Evolutionary conservation across 2,797 vertebrate species (phyloP).

Genomic region (Erethizon dorsatum): DNA sequence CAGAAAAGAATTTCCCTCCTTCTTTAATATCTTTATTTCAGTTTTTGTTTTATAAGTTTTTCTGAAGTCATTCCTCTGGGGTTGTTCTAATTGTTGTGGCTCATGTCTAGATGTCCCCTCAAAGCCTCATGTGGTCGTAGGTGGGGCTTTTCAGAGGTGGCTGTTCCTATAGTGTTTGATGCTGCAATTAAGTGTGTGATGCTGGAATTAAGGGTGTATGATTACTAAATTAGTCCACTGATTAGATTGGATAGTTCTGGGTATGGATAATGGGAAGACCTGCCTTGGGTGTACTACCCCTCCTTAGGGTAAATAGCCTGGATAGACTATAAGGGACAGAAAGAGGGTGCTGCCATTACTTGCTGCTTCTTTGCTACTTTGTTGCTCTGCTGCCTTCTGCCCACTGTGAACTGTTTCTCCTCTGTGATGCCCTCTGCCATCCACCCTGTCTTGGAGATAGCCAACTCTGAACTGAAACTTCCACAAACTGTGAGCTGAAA

Average conservation of each 20-base stretch:
- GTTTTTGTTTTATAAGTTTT: neutral
- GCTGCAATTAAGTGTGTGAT: neutral
- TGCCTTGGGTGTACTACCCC: neutral
- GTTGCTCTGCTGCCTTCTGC: neutral
- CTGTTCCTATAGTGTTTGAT: neutral
- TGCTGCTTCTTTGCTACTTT: neutral
- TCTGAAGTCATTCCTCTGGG: neutral
- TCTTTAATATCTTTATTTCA: constrained; percentile 25
- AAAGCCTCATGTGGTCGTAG: neutral
- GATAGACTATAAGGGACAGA: neutral
- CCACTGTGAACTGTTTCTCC: neutral
- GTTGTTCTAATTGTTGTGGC: neutral
- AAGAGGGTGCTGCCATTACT: neutral
- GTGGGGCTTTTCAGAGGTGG: neutral
- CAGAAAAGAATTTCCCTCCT: constrained; percentile 56
- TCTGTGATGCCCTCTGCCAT: neutral
- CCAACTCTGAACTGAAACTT: neutral
- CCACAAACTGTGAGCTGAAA: neutral
- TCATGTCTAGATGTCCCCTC: neutral
- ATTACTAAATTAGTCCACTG: neutral
- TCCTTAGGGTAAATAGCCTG: neutral
- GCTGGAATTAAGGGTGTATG: neutral
- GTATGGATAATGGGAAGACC: neutral
- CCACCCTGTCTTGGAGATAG: neutral
- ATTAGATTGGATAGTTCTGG: neutral